A percentile compares a stretch with the other conserved stretches of the same genome.
These are phyloP conservation scores for Lepus europaeus DNA, from an alignment of 2,113 vertebrate species.

Conservation along the genomic window DNA sequence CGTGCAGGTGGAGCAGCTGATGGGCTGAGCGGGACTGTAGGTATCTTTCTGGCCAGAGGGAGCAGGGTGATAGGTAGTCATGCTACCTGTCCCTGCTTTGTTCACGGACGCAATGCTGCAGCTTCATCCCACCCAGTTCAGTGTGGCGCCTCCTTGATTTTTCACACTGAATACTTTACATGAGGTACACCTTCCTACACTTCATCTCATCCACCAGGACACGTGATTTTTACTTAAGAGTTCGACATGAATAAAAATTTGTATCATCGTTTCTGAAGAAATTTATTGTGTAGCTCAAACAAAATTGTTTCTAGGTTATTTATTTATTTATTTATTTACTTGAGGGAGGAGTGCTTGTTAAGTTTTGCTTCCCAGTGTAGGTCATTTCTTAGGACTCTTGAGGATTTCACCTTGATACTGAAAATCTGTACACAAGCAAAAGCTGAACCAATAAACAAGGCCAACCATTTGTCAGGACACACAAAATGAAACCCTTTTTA, in stretches of 20 bases:
- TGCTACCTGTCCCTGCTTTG: neutral
- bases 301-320: neutral
- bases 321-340: too few species aligned
- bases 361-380: slow-evolving; percentile 19
- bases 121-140: neutral
- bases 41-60: neutral
- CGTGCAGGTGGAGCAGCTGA: slow-evolving; percentile 13
- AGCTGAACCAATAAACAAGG: slow-evolving; percentile 39
- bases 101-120: fast-evolving
- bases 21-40: neutral
- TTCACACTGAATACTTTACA: neutral
- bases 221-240: slow-evolving; percentile 52
- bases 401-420: slow-evolving; percentile 40
- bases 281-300: neutral
- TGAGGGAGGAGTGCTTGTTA: neutral
- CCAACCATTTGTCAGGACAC: neutral
- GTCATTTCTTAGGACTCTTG: slow-evolving; percentile 46
- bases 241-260: slow-evolving; percentile 51
- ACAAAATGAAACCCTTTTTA: neutral
- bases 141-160: neutral
- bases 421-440: slow-evolving; percentile 51
- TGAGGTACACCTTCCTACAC: neutral
- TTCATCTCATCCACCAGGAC: slow-evolving; percentile 17
- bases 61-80: neutral
- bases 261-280: slow-evolving; percentile 37